These are phyloP conservation scores for Phalanger gymnotis DNA, from an alignment of 2,797 vertebrate species.

Conservation along the genomic window DNA sequence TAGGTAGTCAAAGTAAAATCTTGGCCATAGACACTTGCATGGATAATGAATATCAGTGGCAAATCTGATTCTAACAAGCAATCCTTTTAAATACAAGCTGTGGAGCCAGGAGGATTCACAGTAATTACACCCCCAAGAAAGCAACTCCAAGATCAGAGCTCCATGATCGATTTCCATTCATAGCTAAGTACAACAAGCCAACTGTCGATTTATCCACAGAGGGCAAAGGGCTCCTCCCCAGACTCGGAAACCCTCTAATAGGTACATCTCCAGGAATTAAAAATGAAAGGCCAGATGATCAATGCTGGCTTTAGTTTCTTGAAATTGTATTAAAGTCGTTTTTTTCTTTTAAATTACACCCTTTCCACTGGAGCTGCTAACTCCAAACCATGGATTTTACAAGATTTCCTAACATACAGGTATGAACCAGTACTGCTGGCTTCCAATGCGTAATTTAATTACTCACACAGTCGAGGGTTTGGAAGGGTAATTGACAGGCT, in stretches of 20 bases:
- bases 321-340: conserved; percentile 31
- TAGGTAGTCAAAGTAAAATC: not conserved
- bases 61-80: conserved; percentile 43
- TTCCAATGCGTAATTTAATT: conserved; percentile 65
- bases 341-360: not conserved
- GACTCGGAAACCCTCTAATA: not conserved
- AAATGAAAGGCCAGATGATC: conserved; percentile 9
- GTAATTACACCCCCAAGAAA: not conserved
- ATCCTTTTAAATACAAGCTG: not conserved
- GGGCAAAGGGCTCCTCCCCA: not conserved
- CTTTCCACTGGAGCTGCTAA: conserved; percentile 49
- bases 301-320: conserved; percentile 14
- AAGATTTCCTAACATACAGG: conserved; percentile 39
- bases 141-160: not conserved
- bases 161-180: conserved; percentile 17
- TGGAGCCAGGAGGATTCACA: not conserved
- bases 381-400: conserved; percentile 51
- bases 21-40: not conserved
- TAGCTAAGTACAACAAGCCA: not conserved
- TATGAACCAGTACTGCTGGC: conserved; percentile 24
- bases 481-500: conserved; percentile 43
- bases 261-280: conserved; percentile 11
- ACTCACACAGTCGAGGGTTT: conserved; percentile 20
- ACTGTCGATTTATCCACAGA: accelerated
- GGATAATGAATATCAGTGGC: not conserved